These are phyloP conservation scores for Acanthisitta chloris DNA, from an alignment of 2,113 vertebrate species.

Conservation along the genomic window DNA sequence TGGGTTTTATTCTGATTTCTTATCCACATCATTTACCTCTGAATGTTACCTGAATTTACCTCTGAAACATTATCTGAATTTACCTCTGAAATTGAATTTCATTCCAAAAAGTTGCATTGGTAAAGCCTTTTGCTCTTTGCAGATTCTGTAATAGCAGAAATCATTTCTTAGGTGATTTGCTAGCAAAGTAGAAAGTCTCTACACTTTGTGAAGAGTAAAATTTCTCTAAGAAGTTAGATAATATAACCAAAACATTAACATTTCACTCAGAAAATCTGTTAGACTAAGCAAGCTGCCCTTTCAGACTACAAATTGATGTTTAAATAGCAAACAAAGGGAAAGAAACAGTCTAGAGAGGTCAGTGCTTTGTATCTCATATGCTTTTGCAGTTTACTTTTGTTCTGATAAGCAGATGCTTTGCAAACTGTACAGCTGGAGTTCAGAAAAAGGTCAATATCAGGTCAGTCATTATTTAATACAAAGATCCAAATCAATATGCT, in stretches of 20 bases:
- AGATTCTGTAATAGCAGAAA: background rate
- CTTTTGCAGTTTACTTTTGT: conserved; percentile 35
- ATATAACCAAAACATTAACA: background rate
- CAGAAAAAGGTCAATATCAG: background rate
- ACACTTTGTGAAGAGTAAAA: background rate
- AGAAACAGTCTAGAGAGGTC: background rate
- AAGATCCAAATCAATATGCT: background rate
- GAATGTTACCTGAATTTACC: background rate
- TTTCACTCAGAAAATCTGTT: background rate
- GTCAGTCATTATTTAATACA: background rate
- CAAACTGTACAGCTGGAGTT: conserved; percentile 22
- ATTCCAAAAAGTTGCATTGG: background rate
- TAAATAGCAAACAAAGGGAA: background rate
- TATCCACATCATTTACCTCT: background rate
- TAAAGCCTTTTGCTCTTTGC: background rate
- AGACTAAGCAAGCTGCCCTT: background rate
- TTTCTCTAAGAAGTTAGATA: background rate
- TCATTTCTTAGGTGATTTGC: background rate
- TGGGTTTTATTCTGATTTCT: background rate
- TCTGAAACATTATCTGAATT: background rate
- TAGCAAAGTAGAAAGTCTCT: background rate
- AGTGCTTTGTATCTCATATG: conserved; percentile 3
- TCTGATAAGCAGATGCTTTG: conserved; percentile 14
- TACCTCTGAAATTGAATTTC: background rate
- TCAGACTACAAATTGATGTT: background rate